phyloP scores from a whole-genome alignment of 2,888 invertebrate species.

The Falcaria lacertinaria region DNA sequence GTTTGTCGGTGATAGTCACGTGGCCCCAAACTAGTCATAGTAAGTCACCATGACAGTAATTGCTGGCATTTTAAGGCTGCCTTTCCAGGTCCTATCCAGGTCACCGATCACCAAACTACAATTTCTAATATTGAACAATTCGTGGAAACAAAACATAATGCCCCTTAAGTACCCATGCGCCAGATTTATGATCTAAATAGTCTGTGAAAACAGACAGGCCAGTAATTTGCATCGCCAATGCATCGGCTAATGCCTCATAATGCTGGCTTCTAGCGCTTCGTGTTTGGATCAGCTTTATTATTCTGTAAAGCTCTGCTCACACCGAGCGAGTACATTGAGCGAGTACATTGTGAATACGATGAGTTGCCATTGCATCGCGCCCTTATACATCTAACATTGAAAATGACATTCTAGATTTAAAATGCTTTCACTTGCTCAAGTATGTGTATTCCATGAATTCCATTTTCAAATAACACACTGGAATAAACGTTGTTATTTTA shows the following conservation, averaged over 20 bases:
- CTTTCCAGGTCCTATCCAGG: too few species aligned
- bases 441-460: not conserved
- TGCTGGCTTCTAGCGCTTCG: not conserved
- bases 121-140: not conserved
- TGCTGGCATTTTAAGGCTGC: too few species aligned
- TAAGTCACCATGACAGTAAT: too few species aligned
- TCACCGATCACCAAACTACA: not conserved
- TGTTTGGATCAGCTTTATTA: not conserved
- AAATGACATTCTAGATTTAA: too few species aligned
- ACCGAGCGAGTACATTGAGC: not conserved
- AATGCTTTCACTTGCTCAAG: not conserved
- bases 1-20: too few species aligned
- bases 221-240: conserved; percentile 2
- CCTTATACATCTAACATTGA: too few species aligned
- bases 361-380: too few species aligned
- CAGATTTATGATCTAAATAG: conserved; percentile 8
- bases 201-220: conserved; percentile 3
- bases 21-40: too few species aligned
- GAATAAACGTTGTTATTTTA: not conserved
- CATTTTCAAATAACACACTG: not conserved
- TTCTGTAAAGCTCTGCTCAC: not conserved
- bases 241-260: not conserved
- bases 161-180: not conserved
- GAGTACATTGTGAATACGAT: too few species aligned
- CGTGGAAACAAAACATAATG: not conserved